These are phyloP conservation scores for Drosophila mettleri DNA, from an alignment of 2,888 invertebrate species.

Conservation along the genomic window DNA sequence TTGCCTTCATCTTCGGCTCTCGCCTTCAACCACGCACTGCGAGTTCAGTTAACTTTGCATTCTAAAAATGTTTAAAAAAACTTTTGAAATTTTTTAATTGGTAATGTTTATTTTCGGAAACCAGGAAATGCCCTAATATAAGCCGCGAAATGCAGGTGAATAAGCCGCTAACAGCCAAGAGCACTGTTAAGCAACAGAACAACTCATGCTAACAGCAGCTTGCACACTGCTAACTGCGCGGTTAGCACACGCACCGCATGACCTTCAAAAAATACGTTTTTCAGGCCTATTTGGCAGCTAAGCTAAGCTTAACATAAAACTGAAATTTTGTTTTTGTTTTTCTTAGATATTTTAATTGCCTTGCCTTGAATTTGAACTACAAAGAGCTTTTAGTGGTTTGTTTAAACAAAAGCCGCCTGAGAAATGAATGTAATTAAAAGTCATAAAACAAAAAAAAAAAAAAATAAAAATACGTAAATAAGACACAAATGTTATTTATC, in stretches of 20 bases:
- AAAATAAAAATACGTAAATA: slow-evolving; percentile 42
- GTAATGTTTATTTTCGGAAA: slow-evolving; percentile 23
- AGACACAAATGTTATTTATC: slow-evolving; percentile 56
- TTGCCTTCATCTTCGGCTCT: slow-evolving; percentile 31
- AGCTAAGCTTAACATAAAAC: slow-evolving; percentile 24
- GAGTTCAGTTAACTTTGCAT: slow-evolving; percentile 77
- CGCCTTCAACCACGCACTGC: slow-evolving; percentile 10
- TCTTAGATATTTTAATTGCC: slow-evolving; percentile 63
- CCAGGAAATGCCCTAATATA: slow-evolving; percentile 23
- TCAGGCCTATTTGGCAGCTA: slow-evolving; percentile 45
- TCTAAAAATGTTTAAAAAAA: slow-evolving; percentile 47
- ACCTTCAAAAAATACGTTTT: slow-evolving; percentile 40
- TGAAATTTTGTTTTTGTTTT: slow-evolving; percentile 43
- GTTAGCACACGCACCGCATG: slow-evolving; percentile 20
- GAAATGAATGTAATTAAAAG: slow-evolving; percentile 77
- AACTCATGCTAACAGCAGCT: slow-evolving; percentile 14
- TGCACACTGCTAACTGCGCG: slow-evolving; percentile 19
- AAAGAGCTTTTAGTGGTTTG: slow-evolving; percentile 63
- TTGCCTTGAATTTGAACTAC: slow-evolving; percentile 72
- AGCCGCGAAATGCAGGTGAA: slow-evolving; percentile 20
- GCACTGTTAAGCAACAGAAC: background rate
- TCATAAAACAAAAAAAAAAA: slow-evolving; percentile 50
- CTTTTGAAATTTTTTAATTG: slow-evolving; percentile 35
- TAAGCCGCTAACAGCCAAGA: background rate
- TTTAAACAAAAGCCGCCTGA: slow-evolving; percentile 47